phyloP scores from a whole-genome alignment of 2,113 vertebrate species.

The Seriola rivoliana region DNA sequence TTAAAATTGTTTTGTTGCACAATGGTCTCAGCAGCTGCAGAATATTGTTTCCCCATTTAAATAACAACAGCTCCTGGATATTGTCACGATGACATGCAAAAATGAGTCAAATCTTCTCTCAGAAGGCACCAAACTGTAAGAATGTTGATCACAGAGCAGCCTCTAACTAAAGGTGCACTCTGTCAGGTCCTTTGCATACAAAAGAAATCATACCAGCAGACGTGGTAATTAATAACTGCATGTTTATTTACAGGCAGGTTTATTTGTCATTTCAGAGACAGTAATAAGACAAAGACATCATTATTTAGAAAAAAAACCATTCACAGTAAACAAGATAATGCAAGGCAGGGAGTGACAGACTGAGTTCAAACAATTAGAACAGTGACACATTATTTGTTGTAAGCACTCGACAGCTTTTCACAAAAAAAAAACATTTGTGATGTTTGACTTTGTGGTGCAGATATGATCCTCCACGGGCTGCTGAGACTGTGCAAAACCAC shows the following conservation, averaged over 20 bases:
- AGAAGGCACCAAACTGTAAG: neutral
- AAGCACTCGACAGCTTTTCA: neutral
- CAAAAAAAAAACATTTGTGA: conserved; percentile 3
- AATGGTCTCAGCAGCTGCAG: neutral
- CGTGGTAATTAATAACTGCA: conserved; percentile 42
- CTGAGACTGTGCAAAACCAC: conserved; percentile 22
- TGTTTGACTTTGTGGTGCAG: conserved; percentile 9
- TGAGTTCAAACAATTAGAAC: neutral
- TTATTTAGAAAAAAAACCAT: conserved; percentile 10
- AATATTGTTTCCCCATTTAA: neutral
- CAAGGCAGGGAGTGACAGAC: conserved; percentile 34
- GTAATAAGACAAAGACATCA: conserved; percentile 42
- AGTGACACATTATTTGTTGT: conserved; percentile 16
- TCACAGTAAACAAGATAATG: conserved; percentile 64
- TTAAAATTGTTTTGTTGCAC: neutral
- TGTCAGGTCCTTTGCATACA: neutral
- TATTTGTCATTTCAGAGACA: conserved; percentile 71
- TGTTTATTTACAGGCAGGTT: conserved; percentile 76
- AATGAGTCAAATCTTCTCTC: neutral
- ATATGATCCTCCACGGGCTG: conserved; percentile 17
- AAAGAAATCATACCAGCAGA: neutral
- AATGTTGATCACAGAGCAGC: neutral
- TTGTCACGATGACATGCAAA: too few species aligned
- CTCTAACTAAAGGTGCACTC: neutral
- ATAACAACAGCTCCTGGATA: neutral